Percentiles rank a stretch among this genome's conserved stretches.
These are phyloP conservation scores for Mactromeris polynyma DNA, from an alignment of 2,888 invertebrate genomes.

Conservation along the genomic window DNA sequence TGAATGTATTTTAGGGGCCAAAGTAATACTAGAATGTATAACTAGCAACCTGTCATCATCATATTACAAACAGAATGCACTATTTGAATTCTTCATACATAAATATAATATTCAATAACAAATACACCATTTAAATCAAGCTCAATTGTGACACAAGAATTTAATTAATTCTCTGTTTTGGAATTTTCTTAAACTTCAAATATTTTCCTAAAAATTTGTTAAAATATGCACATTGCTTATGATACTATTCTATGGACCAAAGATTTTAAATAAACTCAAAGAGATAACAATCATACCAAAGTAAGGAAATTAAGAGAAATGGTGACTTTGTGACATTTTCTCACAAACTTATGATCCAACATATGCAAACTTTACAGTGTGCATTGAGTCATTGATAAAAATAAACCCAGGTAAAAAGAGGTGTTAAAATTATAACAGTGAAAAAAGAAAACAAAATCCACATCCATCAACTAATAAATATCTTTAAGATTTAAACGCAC, in stretches of 20 bases:
- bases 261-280: constrained; percentile 9
- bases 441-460: neutral
- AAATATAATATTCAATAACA: no score
- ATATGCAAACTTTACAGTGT: neutral
- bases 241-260: neutral
- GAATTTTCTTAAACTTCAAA: no score
- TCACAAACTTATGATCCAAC: constrained; percentile 10
- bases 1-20: constrained; percentile 1
- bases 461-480: neutral
- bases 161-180: no score
- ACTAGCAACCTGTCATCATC: no score
- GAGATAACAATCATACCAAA: neutral
- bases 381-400: neutral
- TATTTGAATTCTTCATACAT: no score
- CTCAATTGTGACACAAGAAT: no score
- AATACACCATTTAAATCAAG: no score
- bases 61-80: no score
- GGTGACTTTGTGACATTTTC: constrained; percentile 19
- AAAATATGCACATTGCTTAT: neutral
- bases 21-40: neutral
- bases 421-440: neutral
- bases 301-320: neutral
- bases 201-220: no score
- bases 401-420: neutral
- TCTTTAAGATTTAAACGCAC: neutral